Conservation (phyloP, 2,888 invertebrate species). For the Ornithoptera priamus region DNA sequence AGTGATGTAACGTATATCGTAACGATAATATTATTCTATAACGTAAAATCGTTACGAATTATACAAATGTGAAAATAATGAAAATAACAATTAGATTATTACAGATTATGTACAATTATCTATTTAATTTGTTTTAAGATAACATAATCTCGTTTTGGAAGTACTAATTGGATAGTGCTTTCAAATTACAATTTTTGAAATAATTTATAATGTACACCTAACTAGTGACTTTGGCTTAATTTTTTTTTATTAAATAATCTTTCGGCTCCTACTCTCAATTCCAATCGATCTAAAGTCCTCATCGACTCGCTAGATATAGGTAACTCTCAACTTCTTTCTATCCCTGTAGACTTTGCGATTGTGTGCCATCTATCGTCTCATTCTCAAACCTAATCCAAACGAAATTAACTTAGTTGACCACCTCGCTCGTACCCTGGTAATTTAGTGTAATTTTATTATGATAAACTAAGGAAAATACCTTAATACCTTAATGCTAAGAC, state of each 20-base stretch:
- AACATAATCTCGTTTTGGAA: too few relatives aligned
- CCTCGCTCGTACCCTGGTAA: slow-evolving; percentile 20
- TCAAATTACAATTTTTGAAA: slow-evolving; percentile 4
- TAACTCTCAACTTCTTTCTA: slow-evolving; percentile 11
- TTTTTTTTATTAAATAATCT: slow-evolving; percentile 4
- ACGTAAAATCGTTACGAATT: neutral
- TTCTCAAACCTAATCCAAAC: slow-evolving; percentile 9
- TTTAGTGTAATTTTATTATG: slow-evolving; percentile 6
- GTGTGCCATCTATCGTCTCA: neutral
- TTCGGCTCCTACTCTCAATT: slow-evolving; percentile 5
- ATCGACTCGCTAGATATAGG: neutral
- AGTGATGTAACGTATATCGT: slow-evolving; percentile 3
- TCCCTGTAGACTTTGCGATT: slow-evolving; percentile 20
- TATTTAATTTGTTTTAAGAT: too few relatives aligned
- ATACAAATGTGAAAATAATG: neutral
- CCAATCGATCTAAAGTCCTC: neutral
- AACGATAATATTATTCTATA: neutral
- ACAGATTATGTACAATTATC: neutral
- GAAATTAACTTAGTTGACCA: neutral
- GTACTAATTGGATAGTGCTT: too few relatives aligned
- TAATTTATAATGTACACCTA: slow-evolving; percentile 8
- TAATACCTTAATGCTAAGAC: slow-evolving; percentile 17
- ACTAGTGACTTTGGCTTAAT: slow-evolving; percentile 15
- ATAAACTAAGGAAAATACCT: slow-evolving; percentile 9
- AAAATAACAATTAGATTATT: neutral